Base-by-base conservation (phyloP, 2,113 vertebrate genomes). In the Seriola quinqueradiata region DNA sequence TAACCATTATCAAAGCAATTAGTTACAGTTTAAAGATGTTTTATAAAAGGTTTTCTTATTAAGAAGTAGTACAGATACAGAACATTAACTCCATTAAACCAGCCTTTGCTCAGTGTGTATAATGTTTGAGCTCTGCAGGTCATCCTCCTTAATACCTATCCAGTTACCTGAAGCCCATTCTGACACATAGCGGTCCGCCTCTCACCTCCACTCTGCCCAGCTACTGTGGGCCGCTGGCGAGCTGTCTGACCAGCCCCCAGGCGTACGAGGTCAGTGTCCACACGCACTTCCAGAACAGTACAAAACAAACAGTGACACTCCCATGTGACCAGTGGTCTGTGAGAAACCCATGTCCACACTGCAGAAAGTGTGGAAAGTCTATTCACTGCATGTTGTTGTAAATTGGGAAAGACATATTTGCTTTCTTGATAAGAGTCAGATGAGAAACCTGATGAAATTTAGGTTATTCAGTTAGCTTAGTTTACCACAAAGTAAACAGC, bases 111-210 rank as follows among this genome's bases (percentile, higher is more conserved):
- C n/a, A 42, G 8, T 67, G 32, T 34, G 59, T 42, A 13, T 34
- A 50, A 19, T 1, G 3, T 9, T 5, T 25, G 3, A n/a, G 21
- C 19, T 72, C 8, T 67, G 57, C 17, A 8, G 1, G 7, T 46
- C 7, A 21, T 86, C 79, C 90, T 95, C 96, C 97, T 98, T 97
- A 96, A 97, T 46, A 16, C 68, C 48, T 46, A 4, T 4, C 61
- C 92, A 99, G 97, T 91, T 99, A 99, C 85, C 94, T 99, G 84
- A 99, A 99, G 90, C 98, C 98, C 79, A 98, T 97, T 82, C 96
- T 99, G 89, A 99, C 98, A 1, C 98, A 99, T 92, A 99, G 97
- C 21, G 98, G 98, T 1, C 98, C 98, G 1, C 97, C 98, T 0
- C 89, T 99, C 87, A 98, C 97, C 59, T 95, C 97, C 88, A 99